Base-by-base conservation (phyloP, 2,888 invertebrate genomes). In the Phortica okadai region DNA sequence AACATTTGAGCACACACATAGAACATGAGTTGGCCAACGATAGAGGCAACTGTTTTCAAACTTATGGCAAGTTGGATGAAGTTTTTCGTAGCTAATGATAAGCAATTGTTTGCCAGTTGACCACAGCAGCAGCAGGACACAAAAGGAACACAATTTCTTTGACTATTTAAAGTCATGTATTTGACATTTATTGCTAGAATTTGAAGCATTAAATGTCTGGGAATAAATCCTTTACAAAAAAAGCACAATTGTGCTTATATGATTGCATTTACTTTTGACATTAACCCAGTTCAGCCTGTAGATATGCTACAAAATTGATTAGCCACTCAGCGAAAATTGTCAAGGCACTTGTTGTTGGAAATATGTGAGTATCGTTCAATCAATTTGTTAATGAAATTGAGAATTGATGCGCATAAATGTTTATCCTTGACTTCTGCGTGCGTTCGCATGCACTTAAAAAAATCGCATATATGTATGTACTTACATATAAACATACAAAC, bases 371-470 rank as follows among this genome's bases (percentile, higher is more conserved):
- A 21, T 21, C 44, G 7, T 21, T 67, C 67, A 67, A 67, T 67
- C 50, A 70, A 70, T 70, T 70, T 50, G 45, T 50, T 70, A 50
- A 50, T 70, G 69, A 70, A 69, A 70, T 21, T 67, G n/a, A 11
- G 7, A 25, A 33, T 33, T 33, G 33, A 33, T 5, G 33, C 2
- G 33, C 33, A 33, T 33, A 5, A 33, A 33, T 33, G 33, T 14
- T 25, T 62, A 21, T 21, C 62, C 62, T 62, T 62, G 62, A 25
- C 25, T 62, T 62, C 7, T 21, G 62, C 21, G 62, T 25, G 10
- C 62, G 10, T 62, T 21, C 21, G 59, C 11, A 21, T 62, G 16
- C 10, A 62, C 25, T 11, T n/a, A 56, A 62, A 8, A 62, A 21
- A 6, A 21, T n/a, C n/a, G n/a, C n/a, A n/a, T 21, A 21, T 21